Evolutionary conservation across 2,888 invertebrate genomes (phyloP).

Genomic region (Tetragonula carbonaria): DNA sequence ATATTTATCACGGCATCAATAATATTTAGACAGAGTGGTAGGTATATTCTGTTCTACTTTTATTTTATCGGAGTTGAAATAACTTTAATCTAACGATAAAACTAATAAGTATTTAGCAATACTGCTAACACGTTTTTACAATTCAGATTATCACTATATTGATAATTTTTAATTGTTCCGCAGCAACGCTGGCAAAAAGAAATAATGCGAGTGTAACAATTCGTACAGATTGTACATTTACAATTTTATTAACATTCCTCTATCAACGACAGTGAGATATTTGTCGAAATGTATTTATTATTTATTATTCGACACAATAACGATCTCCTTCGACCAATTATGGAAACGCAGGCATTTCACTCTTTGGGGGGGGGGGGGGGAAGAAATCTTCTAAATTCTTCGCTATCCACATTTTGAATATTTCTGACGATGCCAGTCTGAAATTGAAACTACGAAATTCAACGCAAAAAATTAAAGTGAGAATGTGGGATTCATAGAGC

Average conservation of each 20-base stretch:
- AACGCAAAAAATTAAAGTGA: background rate
- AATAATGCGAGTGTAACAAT: background rate
- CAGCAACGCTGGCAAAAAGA: background rate
- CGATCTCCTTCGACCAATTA: conserved; percentile 9
- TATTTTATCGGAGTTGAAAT: background rate
- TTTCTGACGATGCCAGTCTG: background rate
- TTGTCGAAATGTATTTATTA: background rate
- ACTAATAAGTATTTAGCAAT: background rate
- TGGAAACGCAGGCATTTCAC: background rate
- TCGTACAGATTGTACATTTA: background rate
- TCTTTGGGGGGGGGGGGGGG: too few species aligned
- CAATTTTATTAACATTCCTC: background rate
- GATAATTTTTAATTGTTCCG: background rate
- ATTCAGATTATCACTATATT: background rate
- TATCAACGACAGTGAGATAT: background rate
- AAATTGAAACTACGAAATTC: background rate
- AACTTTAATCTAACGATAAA: background rate
- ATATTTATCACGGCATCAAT: background rate
- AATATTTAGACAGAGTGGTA: too few species aligned
- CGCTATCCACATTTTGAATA: background rate
- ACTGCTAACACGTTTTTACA: background rate
- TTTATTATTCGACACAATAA: background rate
- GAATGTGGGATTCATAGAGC: background rate
- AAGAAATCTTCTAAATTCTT: background rate
- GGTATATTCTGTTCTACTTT: background rate